Conservation (phyloP, 2,888 invertebrate genomes). For the Philhelius pedissequus region DNA sequence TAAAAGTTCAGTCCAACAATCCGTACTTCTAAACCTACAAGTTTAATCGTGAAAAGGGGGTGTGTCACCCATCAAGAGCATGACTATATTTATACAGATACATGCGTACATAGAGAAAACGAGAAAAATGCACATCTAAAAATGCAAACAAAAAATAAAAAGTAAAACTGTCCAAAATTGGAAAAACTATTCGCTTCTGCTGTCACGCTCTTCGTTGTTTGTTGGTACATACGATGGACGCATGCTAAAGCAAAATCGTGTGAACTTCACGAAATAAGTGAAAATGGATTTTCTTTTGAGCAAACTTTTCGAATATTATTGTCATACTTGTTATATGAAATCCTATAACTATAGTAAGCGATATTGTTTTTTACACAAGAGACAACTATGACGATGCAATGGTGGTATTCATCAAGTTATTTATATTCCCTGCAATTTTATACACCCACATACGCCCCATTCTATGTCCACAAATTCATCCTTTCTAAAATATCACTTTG, state of each 20-base stretch:
- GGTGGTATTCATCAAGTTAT: conserved; percentile 43
- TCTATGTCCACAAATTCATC: background rate
- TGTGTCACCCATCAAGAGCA: background rate
- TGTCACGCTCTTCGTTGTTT: background rate
- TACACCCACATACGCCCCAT: background rate
- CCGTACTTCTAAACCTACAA: background rate
- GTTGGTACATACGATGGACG: background rate
- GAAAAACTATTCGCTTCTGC: conserved; percentile 10
- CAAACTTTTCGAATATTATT: conserved; percentile 64
- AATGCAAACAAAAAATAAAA: background rate
- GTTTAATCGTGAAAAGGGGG: background rate
- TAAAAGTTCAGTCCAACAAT: conserved; percentile 48
- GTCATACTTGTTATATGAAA: conserved; percentile 39
- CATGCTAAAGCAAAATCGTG: conserved; percentile 12
- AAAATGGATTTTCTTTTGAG: conserved; percentile 60
- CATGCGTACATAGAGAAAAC: too few relatives aligned
- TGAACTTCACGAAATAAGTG: conserved; percentile 52
- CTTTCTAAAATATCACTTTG: conserved; percentile 7
- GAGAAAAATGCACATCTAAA: conserved; percentile 17
- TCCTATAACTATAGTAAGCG: background rate
- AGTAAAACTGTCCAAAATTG: conserved; percentile 12
- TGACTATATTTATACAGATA: background rate
- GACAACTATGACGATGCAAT: background rate
- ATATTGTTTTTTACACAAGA: background rate
- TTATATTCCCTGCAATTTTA: conserved; percentile 22